Base-by-base conservation (phyloP, 2,888 invertebrate species). In the Trissolcus brochymenae region DNA sequence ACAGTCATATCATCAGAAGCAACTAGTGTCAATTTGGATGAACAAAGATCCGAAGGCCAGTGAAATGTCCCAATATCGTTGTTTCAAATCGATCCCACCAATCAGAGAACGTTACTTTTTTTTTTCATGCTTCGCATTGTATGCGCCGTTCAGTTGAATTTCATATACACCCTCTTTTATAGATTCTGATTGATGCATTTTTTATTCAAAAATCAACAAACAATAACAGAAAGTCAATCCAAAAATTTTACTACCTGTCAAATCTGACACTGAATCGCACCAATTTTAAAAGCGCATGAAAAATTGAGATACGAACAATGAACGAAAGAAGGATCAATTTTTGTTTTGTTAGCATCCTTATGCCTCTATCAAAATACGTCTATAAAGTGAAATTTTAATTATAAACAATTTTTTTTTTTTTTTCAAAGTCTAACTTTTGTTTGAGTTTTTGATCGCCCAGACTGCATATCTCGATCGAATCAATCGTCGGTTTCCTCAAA, bases 11-110 rank as follows among this genome's bases (percentile, higher is more conserved):
- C 55, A 60, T 56, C 66, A 60, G 56, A 66, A 73, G 73, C 73
- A 73, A 73, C 73, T 73, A 66, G 73, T 73, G 73, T 73, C 73
- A 73, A 73, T 73, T 73, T 61, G 40, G 65, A 66, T 55, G 73
- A 73, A 73, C 66, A 65, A 66, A 65, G 72, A 64, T 53, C 54
- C 40, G 57, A 64, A 46, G 43, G 59, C 59, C 59, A 14, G 51
- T 53, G n/a, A 57, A 43, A 29, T 29, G 35, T 72, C 41, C 59
- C 57, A 43, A 53, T 72, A 72, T 64, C 21, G 46, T 54, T 68
- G 51, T 51, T 51, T 21, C 16, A 50, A 61, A 62, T 70, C 62
- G 70, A 70, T 70, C 40, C 46, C 53, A 53, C 59, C 40, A 54
- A 70, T 61, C 25, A 51, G 6, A 43, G 7, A 40, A 25, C 46